Base-by-base conservation (phyloP, 2,113 vertebrate species). In the Ardeotis arabs region DNA sequence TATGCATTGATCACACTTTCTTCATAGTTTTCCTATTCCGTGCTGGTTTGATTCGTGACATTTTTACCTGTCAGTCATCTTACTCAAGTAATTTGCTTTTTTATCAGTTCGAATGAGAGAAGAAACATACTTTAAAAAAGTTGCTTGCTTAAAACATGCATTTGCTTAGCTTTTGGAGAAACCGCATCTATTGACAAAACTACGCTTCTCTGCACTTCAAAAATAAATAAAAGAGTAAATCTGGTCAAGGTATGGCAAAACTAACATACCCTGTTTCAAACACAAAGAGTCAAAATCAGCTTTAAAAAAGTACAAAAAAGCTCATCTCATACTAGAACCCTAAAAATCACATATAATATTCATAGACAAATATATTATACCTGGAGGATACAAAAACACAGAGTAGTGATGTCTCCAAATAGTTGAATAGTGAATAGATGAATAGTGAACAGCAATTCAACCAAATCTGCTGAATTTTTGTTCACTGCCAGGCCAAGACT, bases 371-470 rank as follows among this genome's bases (percentile, higher is more conserved):
- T 11, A 44, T 23, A 19, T 2, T 14, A 11, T 6, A 56, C 5
- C 17, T 64, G 53, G 16, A 72, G n/a, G 66, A 20, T 3, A 39
- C 28, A 68, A 73, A 66, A 53, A 35, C 27, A 37, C 8, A 27
- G 9, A 44, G 3, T 1, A 35, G 8, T 6, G 14, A 47, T 3
- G 13, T 53, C 92, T 73, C 25, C 50, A 77, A 35, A 21, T 4
- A 21, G 15, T 1, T 14, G 5, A 50, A 22, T 0, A 31, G 27
- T 9, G 12, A 35, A 7, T 2, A 39, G 59, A 37, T n/a, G 24
- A 77, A 7, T 0, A 63, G 52, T 7, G 45, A 77, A 66, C 10
- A 12, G 60, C 7, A 47, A 14, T 28, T 44, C 41, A 45, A 37
- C 0, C 7, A 28, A 24, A 69, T 1, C 1, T 23, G 62, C 31